A percentile compares a stretch with the other conserved stretches of the same genome.
Conservation (phyloP, 2,113 vertebrate species). For the Forbesichthys agassizii region DNA sequence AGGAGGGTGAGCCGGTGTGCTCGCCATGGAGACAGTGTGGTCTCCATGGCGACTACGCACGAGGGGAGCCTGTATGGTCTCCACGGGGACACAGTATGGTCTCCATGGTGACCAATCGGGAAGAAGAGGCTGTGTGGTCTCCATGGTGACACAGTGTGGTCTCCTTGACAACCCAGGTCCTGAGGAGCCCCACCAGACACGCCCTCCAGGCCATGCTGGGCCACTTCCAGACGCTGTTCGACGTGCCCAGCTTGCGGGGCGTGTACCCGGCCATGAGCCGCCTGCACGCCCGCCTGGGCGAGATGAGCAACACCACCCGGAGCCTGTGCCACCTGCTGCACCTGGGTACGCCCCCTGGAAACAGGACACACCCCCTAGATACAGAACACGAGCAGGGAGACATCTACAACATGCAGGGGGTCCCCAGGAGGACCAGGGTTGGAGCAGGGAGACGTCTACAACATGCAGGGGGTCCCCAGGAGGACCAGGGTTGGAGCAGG, state of each 20-base stretch:
- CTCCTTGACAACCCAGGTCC: constrained; percentile 64
- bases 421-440: too few relatives aligned
- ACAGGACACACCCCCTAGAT: not conserved
- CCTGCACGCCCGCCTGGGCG: constrained; percentile 86
- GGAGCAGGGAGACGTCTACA: too few relatives aligned
- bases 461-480: too few relatives aligned
- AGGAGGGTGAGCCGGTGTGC: not conserved
- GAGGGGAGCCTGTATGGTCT: too few relatives aligned
- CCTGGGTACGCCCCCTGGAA: constrained; percentile 73
- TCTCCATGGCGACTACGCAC: constrained; percentile 1
- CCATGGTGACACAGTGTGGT: too few relatives aligned
- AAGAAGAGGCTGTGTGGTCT: too few relatives aligned
- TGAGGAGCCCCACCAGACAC: constrained; percentile 67
- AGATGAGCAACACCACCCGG: constrained; percentile 85
- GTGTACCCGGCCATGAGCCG: constrained; percentile 90
- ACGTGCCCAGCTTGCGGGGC: constrained; percentile 81
- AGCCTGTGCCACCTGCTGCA: constrained; percentile 82
- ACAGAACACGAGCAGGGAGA: not conserved
- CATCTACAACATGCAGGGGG: too few relatives aligned
- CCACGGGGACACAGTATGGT: not conserved
- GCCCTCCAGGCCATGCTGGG: constrained; percentile 82
- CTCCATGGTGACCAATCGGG: too few relatives aligned
- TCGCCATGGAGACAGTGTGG: too few relatives aligned
- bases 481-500: too few relatives aligned
- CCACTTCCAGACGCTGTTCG: constrained; percentile 92